These are phyloP conservation scores for Drosophila setifemur DNA, from an alignment of 1,140 invertebrate species.

Conservation along the genomic window DNA sequence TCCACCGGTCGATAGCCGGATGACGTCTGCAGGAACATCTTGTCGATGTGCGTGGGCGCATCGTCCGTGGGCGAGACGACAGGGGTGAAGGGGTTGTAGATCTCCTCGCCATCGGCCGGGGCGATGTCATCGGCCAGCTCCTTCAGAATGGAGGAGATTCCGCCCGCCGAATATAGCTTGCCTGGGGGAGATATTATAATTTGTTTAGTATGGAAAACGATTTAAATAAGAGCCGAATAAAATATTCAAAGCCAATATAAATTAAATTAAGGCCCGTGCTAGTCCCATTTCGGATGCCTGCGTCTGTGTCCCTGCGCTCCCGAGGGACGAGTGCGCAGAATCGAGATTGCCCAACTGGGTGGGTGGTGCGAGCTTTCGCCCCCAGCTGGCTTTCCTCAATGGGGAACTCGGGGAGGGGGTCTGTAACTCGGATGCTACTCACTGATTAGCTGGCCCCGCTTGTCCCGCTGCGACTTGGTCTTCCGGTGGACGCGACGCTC, in stretches of 20 bases:
- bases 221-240: not conserved
- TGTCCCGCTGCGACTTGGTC: conserved; percentile 81
- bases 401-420: not conserved
- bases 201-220: not conserved
- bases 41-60: conserved; percentile 80
- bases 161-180: conserved; percentile 79
- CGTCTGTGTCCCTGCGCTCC: not conserved
- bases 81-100: conserved; percentile 82
- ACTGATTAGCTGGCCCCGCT: conserved; percentile 80
- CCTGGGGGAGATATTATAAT: conserved; percentile 54
- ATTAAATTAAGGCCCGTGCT: not conserved
- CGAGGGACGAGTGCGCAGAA: conserved; percentile 50
- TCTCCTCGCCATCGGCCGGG: conserved; percentile 77
- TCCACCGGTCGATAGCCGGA: conserved; percentile 82
- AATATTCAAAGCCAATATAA: too few relatives aligned
- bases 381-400: conserved; percentile 29
- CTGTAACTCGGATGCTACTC: conserved; percentile 37
- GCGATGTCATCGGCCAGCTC: conserved; percentile 81
- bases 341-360: conserved; percentile 1
- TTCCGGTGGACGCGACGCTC: conserved; percentile 81
- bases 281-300: not conserved
- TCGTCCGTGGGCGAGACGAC: conserved; percentile 82
- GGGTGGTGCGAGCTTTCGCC: conserved; percentile 23
- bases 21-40: conserved; percentile 82
- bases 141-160: conserved; percentile 78